These are phyloP conservation scores for Falco concolor DNA, from an alignment of 2,797 vertebrate genomes.

Conservation along the genomic window DNA sequence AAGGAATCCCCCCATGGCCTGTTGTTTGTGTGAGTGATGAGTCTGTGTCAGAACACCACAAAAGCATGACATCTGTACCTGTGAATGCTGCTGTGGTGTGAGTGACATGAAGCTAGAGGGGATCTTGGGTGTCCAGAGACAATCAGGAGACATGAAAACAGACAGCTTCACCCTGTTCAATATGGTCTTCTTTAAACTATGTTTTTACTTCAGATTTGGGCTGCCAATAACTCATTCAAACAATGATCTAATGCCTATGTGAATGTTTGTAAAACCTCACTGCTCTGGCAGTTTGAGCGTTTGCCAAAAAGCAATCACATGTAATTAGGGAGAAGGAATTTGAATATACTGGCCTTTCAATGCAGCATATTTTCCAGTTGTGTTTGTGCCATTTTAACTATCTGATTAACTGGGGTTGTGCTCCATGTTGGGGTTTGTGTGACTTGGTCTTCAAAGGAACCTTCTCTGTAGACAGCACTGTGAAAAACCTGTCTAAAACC, in stretches of 20 bases:
- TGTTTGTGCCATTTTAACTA: conserved; percentile 8
- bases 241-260: conserved; percentile 69
- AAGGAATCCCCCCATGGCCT: not conserved
- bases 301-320: conserved; percentile 64
- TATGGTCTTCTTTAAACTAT: conserved; percentile 50
- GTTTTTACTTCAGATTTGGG: conserved; percentile 44
- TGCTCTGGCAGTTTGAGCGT: conserved; percentile 54
- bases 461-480: not conserved
- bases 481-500: not conserved
- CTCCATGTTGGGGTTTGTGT: not conserved
- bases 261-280: conserved; percentile 70
- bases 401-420: not conserved
- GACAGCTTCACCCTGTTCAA: conserved; percentile 39
- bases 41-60: not conserved
- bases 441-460: not conserved
- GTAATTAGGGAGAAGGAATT: conserved; percentile 60
- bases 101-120: not conserved
- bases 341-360: conserved; percentile 25
- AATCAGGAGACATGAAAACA: conserved; percentile 12
- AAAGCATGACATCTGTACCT: not conserved
- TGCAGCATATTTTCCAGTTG: conserved; percentile 41
- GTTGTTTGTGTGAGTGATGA: not conserved
- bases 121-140: not conserved
- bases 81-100: not conserved
- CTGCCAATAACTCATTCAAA: conserved; percentile 70